Evolutionary conservation across 2,113 vertebrate genomes (phyloP).

Genomic region (Semnornis frantzii): DNA sequence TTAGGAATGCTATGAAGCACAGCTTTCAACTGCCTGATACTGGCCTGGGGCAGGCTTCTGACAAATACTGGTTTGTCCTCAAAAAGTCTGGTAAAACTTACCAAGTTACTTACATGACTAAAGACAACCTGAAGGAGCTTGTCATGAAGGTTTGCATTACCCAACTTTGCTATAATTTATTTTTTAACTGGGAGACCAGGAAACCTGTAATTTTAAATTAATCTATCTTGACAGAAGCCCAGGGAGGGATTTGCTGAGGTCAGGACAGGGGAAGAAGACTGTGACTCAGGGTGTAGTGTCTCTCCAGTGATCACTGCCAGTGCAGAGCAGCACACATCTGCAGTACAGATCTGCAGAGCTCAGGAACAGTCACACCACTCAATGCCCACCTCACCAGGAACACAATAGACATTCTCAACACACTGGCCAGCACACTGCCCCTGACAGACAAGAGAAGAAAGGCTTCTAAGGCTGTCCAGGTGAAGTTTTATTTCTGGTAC

Average conservation of each 20-base stretch:
- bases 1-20: background rate
- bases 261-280: background rate
- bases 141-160: background rate
- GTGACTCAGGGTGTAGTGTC: background rate
- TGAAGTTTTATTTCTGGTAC: background rate
- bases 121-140: background rate
- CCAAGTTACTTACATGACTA: background rate
- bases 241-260: background rate
- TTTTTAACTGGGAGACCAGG: background rate
- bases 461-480: background rate
- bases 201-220: background rate
- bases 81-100: background rate
- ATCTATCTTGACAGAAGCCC: background rate
- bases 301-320: background rate
- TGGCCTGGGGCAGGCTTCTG: background rate
- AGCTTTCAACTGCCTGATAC: background rate
- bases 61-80: background rate
- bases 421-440: background rate
- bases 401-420: background rate
- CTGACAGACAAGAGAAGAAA: background rate
- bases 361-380: background rate
- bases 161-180: background rate
- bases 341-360: background rate
- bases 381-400: background rate
- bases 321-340: fast-evolving